Conservation (phyloP, 1,140 invertebrate genomes). For the Helicoverpa zea region DNA sequence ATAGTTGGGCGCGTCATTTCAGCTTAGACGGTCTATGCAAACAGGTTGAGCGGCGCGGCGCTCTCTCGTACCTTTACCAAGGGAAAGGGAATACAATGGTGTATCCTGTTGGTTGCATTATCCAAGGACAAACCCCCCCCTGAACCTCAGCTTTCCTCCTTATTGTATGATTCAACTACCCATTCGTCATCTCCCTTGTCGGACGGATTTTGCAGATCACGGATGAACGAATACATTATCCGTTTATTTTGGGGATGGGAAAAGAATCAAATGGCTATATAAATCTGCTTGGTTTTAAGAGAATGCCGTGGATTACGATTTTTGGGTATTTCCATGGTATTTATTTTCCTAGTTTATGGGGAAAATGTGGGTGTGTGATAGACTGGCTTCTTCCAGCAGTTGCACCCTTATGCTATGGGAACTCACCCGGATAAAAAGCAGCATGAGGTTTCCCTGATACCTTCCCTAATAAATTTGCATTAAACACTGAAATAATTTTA, state of each 20-base stretch:
- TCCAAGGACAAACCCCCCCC: neutral
- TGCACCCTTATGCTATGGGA: too few species aligned
- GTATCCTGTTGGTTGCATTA: too few species aligned
- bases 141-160: slow-evolving; percentile 55
- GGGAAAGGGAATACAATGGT: too few species aligned
- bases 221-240: slow-evolving; percentile 58
- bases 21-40: too few species aligned
- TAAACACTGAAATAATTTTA: too few species aligned
- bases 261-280: slow-evolving; percentile 55
- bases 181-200: slow-evolving; percentile 60
- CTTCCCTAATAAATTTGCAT: too few species aligned
- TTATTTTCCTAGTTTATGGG: neutral
- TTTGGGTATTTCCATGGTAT: neutral
- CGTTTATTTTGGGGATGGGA: slow-evolving; percentile 53
- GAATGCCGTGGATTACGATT: neutral
- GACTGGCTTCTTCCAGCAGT: too few species aligned
- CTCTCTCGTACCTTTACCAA: too few species aligned
- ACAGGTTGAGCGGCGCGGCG: too few species aligned
- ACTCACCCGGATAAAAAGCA: too few species aligned
- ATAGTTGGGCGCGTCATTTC: too few species aligned
- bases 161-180: slow-evolving; percentile 61
- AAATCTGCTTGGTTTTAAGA: neutral
- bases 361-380: neutral
- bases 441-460: too few species aligned
- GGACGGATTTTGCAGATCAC: slow-evolving; percentile 52